Evolutionary conservation across 2,113 vertebrate species (phyloP).

Genomic region (Eira barbara): DNA sequence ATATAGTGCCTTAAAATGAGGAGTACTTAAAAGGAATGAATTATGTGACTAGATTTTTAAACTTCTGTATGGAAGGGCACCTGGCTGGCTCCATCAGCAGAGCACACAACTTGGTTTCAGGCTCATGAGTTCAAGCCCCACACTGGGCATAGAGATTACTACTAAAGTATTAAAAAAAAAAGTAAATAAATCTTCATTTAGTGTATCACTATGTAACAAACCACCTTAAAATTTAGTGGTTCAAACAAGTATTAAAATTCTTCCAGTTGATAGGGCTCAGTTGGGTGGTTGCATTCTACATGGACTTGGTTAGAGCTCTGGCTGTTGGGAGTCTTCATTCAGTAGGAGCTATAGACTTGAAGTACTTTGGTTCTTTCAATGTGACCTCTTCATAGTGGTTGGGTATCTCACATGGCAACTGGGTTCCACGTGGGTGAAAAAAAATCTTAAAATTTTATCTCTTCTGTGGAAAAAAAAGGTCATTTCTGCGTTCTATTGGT

Average conservation of each 20-base stretch:
- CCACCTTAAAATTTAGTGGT: not conserved
- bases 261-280: not conserved
- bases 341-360: not conserved
- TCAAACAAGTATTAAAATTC: not conserved
- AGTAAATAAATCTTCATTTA: not conserved
- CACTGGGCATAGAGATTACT: not conserved
- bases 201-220: not conserved
- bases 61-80: not conserved
- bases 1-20: not conserved
- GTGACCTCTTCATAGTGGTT: not conserved
- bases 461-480: not conserved
- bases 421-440: not conserved
- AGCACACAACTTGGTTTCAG: not conserved
- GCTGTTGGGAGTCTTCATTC: not conserved
- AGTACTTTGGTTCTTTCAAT: not conserved
- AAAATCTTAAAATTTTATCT: not conserved
- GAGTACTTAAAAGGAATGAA: not conserved
- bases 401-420: not conserved
- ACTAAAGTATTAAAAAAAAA: not conserved
- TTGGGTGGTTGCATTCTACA: not conserved
- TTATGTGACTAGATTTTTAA: not conserved
- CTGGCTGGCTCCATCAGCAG: not conserved
- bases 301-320: not conserved
- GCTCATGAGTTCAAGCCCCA: not conserved
- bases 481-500: not conserved